A percentile compares a stretch with the other conserved stretches of the same genome.
Evolutionary conservation across 1,140 invertebrate genomes (phyloP).

Genomic region (Zaprionus lachaisei): DNA sequence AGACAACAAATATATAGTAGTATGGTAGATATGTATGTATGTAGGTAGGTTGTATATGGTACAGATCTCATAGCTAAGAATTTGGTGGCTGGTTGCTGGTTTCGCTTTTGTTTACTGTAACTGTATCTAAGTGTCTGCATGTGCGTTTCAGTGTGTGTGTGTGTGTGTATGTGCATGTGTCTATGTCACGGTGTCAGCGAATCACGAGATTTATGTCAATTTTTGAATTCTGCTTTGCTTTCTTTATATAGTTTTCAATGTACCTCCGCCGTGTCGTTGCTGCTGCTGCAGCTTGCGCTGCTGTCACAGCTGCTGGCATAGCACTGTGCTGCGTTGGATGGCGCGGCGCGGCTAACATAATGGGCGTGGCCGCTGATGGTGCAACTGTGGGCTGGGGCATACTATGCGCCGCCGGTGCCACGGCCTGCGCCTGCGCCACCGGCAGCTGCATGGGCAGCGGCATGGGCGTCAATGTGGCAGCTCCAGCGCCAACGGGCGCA

Average conservation of each 20-base stretch:
- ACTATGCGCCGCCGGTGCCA: constrained; percentile 52
- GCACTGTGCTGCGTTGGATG: constrained; percentile 76
- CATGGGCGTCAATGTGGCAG: constrained; percentile 85
- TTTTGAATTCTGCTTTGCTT: constrained; percentile 75
- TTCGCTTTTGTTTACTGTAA: constrained; percentile 20
- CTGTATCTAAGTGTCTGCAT: constrained; percentile 9
- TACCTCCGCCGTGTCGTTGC: constrained; percentile 86
- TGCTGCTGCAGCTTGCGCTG: constrained; percentile 85
- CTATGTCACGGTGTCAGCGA: constrained; percentile 18
- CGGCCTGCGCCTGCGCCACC: constrained; percentile 84
- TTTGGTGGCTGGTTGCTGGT: constrained; percentile 47
- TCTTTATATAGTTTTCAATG: constrained; percentile 44
- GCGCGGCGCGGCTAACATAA: constrained; percentile 81
- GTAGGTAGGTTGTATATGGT: constrained; percentile 46
- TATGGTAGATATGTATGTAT: constrained; percentile 7
- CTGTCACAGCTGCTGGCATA: constrained; percentile 61
- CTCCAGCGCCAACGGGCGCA: constrained; percentile 81
- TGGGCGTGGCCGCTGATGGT: constrained; percentile 84
- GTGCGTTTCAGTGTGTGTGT: constrained; percentile 10
- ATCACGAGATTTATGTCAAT: constrained; percentile 30
- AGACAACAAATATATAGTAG: constrained; percentile 76
- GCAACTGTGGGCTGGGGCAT: constrained; percentile 85
- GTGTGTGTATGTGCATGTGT: constrained; percentile 7
- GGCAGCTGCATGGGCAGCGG: constrained; percentile 64
- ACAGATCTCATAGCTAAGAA: constrained; percentile 71